Conservation (phyloP, 2,888 invertebrate species). For the Phanerotoma sp. region DNA sequence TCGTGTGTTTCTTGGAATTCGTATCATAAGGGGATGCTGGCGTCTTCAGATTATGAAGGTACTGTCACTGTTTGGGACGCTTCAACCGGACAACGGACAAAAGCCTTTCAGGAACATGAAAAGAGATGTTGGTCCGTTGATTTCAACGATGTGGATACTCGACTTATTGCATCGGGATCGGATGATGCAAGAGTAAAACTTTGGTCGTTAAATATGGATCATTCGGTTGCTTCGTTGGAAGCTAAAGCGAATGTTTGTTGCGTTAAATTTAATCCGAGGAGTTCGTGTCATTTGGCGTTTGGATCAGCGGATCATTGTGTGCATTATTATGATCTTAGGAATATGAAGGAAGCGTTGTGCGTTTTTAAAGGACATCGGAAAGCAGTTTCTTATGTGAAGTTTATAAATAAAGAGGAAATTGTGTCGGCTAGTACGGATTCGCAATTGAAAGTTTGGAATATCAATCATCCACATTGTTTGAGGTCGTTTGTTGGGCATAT, state of each 20-base stretch:
- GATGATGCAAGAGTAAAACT: slow-evolving; percentile 92
- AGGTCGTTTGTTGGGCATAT: slow-evolving; percentile 88
- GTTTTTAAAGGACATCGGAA: slow-evolving; percentile 89
- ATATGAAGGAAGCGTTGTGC: slow-evolving; percentile 76
- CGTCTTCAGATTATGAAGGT: slow-evolving; percentile 93
- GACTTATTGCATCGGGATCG: slow-evolving; percentile 87
- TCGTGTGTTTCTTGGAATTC: slow-evolving; percentile 94
- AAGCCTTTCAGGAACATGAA: slow-evolving; percentile 86
- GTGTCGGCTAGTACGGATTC: slow-evolving; percentile 93
- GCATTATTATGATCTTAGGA: slow-evolving; percentile 90
- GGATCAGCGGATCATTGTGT: slow-evolving; percentile 98
- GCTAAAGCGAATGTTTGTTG: slow-evolving; percentile 96
- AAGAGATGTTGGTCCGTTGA: slow-evolving; percentile 96
- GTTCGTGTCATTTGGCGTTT: slow-evolving; percentile 86
- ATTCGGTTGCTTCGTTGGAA: slow-evolving; percentile 84
- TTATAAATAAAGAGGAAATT: slow-evolving; percentile 79
- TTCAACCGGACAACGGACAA: slow-evolving; percentile 70
- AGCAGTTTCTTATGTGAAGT: slow-evolving; percentile 93
- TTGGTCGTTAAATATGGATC: slow-evolving; percentile 86
- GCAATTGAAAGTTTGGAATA: slow-evolving; percentile 88
- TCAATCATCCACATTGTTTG: slow-evolving; percentile 75
- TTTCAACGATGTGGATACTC: slow-evolving; percentile 88
- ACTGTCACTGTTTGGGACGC: slow-evolving; percentile 94
- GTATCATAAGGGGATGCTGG: slow-evolving; percentile 83
- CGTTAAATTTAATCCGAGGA: slow-evolving; percentile 85